phyloP scores from a whole-genome alignment of 2,797 vertebrate species.

The Naso thynnoides region DNA sequence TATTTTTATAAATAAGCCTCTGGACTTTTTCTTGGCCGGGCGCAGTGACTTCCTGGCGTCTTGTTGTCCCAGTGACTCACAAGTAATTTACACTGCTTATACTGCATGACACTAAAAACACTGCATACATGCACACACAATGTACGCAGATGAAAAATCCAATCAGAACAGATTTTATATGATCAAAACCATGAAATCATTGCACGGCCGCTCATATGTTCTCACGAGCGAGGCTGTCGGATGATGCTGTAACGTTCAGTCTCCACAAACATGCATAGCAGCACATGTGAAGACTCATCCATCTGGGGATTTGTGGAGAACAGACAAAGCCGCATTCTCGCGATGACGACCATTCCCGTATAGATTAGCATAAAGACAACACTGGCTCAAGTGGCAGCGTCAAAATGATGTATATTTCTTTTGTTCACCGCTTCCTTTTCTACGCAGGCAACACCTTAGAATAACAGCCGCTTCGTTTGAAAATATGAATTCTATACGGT shows the following conservation, averaged over 20 bases:
- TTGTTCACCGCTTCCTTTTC: slow-evolving; percentile 43
- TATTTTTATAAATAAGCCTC: no score
- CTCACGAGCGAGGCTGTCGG: neutral
- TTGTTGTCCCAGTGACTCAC: neutral
- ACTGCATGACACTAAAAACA: neutral
- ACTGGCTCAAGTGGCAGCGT: slow-evolving; percentile 11
- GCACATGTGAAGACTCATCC: slow-evolving; percentile 41
- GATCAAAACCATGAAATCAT: slow-evolving; percentile 34
- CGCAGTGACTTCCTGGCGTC: neutral
- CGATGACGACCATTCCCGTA: slow-evolving; percentile 1
- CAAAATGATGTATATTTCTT: slow-evolving; percentile 24
- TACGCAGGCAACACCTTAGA: slow-evolving; percentile 32
- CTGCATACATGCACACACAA: slow-evolving; percentile 5
- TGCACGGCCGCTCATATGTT: slow-evolving; percentile 20
- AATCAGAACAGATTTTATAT: slow-evolving; percentile 25
- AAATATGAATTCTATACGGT: slow-evolving; percentile 11
- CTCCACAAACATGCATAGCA: neutral
- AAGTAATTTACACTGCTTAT: neutral
- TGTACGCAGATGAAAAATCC: slow-evolving; percentile 15
- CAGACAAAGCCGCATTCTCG: slow-evolving; percentile 10
- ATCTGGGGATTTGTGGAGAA: slow-evolving; percentile 31
- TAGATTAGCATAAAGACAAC: neutral
- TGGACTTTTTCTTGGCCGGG: neutral
- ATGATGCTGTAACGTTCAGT: slow-evolving; percentile 10
- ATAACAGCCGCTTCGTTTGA: slow-evolving; percentile 22